Percentiles rank a stretch among this genome's conserved stretches.
Conservation (phyloP, 2,888 invertebrate genomes). For the Leptopilina drosophilae region DNA sequence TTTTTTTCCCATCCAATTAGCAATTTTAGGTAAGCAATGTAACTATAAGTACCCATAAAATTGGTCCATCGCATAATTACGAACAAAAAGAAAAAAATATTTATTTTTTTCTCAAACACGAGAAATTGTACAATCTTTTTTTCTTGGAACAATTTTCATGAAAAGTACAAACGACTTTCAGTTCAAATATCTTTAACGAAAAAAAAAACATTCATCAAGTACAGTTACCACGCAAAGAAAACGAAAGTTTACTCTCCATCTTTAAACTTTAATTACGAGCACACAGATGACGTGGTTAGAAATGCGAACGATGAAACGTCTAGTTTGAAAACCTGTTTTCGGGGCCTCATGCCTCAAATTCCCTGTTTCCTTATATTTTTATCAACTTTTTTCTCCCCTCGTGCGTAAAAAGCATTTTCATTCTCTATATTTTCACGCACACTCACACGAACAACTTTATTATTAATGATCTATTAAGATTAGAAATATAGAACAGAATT, state of each 20-base stretch:
- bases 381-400: background rate
- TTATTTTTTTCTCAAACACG: background rate
- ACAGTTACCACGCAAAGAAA: conserved; percentile 36
- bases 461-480: background rate
- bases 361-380: background rate
- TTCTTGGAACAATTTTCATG: background rate
- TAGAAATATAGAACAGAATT: conserved; percentile 13
- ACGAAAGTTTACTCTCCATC: conserved; percentile 40
- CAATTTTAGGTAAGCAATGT: background rate
- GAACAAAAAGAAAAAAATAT: background rate
- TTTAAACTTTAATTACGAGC: conserved; percentile 34
- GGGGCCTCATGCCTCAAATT: background rate
- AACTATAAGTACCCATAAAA: background rate
- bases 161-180: conserved; percentile 15
- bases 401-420: background rate
- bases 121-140: background rate
- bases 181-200: conserved; percentile 19
- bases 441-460: background rate
- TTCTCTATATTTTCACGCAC: background rate
- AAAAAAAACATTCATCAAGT: conserved; percentile 6
- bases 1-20: too few species aligned
- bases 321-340: conserved; percentile 25
- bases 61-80: background rate
- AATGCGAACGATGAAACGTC: conserved; percentile 26
- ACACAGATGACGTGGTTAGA: conserved; percentile 34